Percentiles rank a stretch among this genome's conserved stretches.
Evolutionary conservation across 2,113 vertebrate species (phyloP).

Genomic region (Lepisosteus osseus): DNA sequence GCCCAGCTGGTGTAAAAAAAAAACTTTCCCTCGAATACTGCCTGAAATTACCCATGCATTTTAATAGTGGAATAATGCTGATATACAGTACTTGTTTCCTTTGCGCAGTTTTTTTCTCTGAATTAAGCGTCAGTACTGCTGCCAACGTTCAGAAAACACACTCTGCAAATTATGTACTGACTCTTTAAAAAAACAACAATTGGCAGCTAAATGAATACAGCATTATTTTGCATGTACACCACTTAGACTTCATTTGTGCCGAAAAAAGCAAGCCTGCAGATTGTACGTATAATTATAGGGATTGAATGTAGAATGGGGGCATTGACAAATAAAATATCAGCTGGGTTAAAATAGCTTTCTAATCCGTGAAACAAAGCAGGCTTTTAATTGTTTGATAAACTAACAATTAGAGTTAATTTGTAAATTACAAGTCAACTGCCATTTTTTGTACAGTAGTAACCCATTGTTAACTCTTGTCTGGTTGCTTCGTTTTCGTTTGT

Average conservation of each 20-base stretch:
- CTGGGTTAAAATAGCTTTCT: slow-evolving; percentile 48
- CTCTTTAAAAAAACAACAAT: slow-evolving; percentile 12
- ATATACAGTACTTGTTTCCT: background rate
- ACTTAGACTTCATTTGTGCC: slow-evolving; percentile 35
- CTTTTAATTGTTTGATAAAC: slow-evolving; percentile 44
- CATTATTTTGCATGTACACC: slow-evolving; percentile 28
- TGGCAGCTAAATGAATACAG: slow-evolving; percentile 9
- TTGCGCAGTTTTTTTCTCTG: slow-evolving; percentile 32
- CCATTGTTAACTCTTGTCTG: no score
- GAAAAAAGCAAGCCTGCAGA: slow-evolving; percentile 18
- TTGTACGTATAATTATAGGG: slow-evolving; percentile 47
- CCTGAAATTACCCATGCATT: background rate
- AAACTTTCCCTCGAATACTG: background rate
- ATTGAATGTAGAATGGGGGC: slow-evolving; percentile 31
- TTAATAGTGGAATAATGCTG: background rate
- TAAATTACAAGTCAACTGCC: slow-evolving; percentile 10
- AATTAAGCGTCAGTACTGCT: slow-evolving; percentile 20
- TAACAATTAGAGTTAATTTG: slow-evolving; percentile 38
- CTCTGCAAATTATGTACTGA: slow-evolving; percentile 10
- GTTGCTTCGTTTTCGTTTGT: no score
- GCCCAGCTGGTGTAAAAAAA: background rate
- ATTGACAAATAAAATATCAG: slow-evolving; percentile 54
- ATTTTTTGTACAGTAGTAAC: no score
- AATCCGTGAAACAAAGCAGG: slow-evolving; percentile 22
- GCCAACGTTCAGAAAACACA: slow-evolving; percentile 11